Conservation (phyloP, 1,140 invertebrate species). For the Spodoptera litura region DNA sequence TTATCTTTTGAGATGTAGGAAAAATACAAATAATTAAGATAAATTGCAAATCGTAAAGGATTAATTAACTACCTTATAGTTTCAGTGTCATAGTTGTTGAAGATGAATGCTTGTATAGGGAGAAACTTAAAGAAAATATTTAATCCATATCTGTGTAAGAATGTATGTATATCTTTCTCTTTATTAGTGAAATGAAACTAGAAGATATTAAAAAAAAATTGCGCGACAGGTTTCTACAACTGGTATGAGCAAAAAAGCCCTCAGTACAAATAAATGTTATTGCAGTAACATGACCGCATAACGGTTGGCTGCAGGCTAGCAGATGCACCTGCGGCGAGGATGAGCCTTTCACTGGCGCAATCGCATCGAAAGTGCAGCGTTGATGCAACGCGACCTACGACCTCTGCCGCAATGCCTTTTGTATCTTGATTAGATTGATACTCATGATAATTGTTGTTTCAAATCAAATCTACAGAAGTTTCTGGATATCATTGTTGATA, state of each 20-base stretch:
- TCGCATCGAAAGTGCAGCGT: conserved; percentile 76
- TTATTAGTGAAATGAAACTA: no score
- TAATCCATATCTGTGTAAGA: no score
- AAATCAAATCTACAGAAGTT: conserved; percentile 38
- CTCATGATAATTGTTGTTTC: conserved; percentile 41
- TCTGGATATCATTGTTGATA: conserved; percentile 19
- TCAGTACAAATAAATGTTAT: conserved; percentile 52
- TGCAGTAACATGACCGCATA: conserved; percentile 60
- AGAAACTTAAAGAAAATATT: no score
- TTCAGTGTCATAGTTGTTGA: no score
- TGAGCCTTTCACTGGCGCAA: conserved; percentile 79
- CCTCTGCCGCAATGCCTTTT: conserved; percentile 53
- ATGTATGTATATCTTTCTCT: no score
- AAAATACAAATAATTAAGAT: no score
- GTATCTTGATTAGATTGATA: conserved; percentile 46
- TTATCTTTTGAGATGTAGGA: no score
- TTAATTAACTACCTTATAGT: no score
- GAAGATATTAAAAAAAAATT: not conserved
- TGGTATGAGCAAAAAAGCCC: conserved; percentile 25
- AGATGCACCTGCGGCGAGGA: conserved; percentile 72
- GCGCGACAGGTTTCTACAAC: not conserved
- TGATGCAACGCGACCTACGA: conserved; percentile 76
- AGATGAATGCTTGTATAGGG: no score
- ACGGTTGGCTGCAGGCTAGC: conserved; percentile 53
- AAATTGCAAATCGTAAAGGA: no score